Conservation (phyloP, 2,888 invertebrate species). For the Abrostola tripartita region DNA sequence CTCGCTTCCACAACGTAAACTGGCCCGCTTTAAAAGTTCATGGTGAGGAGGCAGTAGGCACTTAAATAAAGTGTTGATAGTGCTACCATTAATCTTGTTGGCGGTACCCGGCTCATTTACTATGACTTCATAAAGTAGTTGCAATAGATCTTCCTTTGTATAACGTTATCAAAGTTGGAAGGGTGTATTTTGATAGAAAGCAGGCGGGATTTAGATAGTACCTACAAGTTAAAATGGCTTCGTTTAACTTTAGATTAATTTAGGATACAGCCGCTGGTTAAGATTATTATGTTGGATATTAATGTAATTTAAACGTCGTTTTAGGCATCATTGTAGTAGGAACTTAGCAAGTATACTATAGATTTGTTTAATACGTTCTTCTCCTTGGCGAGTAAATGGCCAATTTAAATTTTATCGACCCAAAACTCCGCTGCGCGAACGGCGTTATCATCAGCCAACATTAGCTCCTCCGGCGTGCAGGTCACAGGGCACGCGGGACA, state of each 20-base stretch:
- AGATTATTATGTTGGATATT: background rate
- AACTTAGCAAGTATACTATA: too few species aligned
- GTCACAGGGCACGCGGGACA: too few species aligned
- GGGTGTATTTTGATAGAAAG: conserved; percentile 11
- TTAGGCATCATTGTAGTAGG: too few species aligned
- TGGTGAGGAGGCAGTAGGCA: conserved; percentile 17
- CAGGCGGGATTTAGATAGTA: background rate
- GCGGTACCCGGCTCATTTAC: conserved; percentile 23
- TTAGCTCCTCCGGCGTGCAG: too few species aligned
- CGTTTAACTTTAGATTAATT: background rate
- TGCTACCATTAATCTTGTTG: conserved; percentile 36
- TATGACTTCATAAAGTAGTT: conserved; percentile 13
- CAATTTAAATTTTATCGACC: too few species aligned
- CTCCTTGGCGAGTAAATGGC: too few species aligned
- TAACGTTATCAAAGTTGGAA: conserved; percentile 27
- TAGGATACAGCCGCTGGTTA: background rate
- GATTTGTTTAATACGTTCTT: too few species aligned
- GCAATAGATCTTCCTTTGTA: conserved; percentile 29
- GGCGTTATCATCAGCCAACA: too few species aligned
- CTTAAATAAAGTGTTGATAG: conserved; percentile 36
- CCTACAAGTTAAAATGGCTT: background rate
- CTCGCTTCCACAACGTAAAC: too few species aligned
- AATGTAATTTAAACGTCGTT: too few species aligned
- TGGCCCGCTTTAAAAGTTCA: too few species aligned
- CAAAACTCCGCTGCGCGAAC: too few species aligned